These are phyloP conservation scores for Oenanthe melanoleuca DNA, from an alignment of 2,113 vertebrate genomes.

Conservation along the genomic window DNA sequence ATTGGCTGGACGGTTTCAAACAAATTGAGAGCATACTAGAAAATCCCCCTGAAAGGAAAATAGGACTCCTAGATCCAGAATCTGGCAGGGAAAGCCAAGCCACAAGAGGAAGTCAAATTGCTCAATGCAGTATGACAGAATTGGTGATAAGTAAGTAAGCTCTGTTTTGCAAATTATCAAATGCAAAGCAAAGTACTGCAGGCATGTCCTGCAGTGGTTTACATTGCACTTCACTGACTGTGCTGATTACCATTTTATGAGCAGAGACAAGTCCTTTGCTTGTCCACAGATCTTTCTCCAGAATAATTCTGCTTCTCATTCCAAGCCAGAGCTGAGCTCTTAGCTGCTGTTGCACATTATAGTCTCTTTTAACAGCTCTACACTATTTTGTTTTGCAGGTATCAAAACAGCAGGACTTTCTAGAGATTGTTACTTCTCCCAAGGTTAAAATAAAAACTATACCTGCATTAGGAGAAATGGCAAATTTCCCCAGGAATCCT, in stretches of 20 bases:
- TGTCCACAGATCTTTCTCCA: not conserved
- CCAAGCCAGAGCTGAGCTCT: not conserved
- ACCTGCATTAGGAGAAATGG: not conserved
- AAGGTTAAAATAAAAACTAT: conserved; percentile 7
- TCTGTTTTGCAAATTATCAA: conserved; percentile 30
- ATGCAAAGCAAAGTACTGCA: not conserved
- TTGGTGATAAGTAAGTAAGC: not conserved
- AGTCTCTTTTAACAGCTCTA: not conserved
- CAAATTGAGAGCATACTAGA: not conserved
- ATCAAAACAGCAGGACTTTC: not conserved
- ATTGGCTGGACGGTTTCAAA: not conserved
- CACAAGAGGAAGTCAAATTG: conserved; percentile 1
- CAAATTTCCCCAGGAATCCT: not conserved
- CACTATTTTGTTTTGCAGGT: not conserved
- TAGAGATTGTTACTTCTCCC: not conserved
- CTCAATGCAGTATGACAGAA: conserved; percentile 11
- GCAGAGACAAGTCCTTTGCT: not conserved
- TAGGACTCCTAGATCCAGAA: not conserved
- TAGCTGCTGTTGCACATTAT: not conserved
- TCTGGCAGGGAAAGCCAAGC: not conserved
- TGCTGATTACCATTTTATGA: conserved; percentile 24
- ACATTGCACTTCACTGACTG: conserved; percentile 27
- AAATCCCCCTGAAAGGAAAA: not conserved
- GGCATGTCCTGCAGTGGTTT: not conserved
- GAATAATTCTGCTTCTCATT: not conserved